These are phyloP conservation scores for Thripadectes ignobilis DNA, from an alignment of 2,797 vertebrate species.

Conservation along the genomic window DNA sequence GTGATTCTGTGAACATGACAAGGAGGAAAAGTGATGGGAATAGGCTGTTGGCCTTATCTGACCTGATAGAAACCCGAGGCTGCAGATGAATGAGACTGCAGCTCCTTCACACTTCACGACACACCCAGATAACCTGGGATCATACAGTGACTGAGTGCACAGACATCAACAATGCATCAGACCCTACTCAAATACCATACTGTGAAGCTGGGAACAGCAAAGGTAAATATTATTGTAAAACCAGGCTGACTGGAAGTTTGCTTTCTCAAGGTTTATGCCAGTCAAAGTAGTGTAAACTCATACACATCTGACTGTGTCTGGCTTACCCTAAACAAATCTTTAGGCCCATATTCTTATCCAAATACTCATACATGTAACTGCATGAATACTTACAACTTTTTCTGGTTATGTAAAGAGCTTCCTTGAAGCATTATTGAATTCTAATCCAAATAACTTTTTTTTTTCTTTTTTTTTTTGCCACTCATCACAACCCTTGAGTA, in stretches of 20 bases:
- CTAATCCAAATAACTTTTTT: background rate
- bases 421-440: background rate
- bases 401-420: background rate
- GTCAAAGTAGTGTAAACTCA: background rate
- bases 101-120: background rate
- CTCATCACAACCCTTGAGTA: background rate
- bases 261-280: background rate
- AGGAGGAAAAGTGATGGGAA: background rate
- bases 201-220: background rate
- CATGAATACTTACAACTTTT: background rate
- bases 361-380: background rate
- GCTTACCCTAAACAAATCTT: background rate
- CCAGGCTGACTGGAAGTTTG: background rate
- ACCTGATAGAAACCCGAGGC: background rate
- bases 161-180: background rate
- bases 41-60: background rate
- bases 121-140: background rate
- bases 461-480: background rate
- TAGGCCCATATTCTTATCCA: background rate
- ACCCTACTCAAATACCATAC: background rate
- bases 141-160: background rate
- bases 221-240: background rate
- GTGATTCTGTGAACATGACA: background rate
- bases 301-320: background rate
- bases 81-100: accelerated